Evolutionary conservation across 1,140 invertebrate genomes (phyloP).

Genomic region (Drosophila mayri): DNA sequence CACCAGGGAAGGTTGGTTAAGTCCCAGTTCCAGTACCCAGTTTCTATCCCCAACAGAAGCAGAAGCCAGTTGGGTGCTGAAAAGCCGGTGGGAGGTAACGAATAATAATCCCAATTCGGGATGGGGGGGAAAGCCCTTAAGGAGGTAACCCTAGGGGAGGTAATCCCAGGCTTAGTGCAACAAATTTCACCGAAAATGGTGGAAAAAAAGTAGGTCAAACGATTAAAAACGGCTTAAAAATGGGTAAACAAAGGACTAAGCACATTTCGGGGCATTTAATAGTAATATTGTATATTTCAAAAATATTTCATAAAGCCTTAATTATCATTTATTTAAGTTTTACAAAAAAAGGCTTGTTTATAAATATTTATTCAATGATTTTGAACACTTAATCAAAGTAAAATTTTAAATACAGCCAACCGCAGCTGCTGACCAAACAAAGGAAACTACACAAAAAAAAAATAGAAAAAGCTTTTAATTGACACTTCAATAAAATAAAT

Average conservation of each 20-base stretch:
- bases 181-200: conserved; percentile 34
- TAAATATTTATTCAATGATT: neutral
- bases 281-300: neutral
- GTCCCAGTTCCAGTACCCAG: conserved; percentile 15
- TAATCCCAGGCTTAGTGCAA: conserved; percentile 28
- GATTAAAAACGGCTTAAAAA: conserved; percentile 16
- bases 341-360: too few relatives aligned
- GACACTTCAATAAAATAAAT: conserved; percentile 29
- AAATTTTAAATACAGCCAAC: conserved; percentile 5
- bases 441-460: neutral
- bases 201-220: conserved; percentile 23
- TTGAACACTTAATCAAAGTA: conserved; percentile 5
- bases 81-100: conserved; percentile 24
- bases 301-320: neutral
- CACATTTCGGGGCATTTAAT: neutral
- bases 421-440: neutral
- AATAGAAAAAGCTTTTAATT: conserved; percentile 18
- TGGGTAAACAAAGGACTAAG: neutral
- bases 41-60: conserved; percentile 27
- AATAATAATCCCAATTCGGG: conserved; percentile 23
- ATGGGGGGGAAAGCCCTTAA: neutral
- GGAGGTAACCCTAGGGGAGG: conserved; percentile 16
- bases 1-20: conserved; percentile 48
- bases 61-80: conserved; percentile 35
- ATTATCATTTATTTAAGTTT: neutral